Conservation (phyloP, 2,113 vertebrate species). For the Toxostoma redivivum region DNA sequence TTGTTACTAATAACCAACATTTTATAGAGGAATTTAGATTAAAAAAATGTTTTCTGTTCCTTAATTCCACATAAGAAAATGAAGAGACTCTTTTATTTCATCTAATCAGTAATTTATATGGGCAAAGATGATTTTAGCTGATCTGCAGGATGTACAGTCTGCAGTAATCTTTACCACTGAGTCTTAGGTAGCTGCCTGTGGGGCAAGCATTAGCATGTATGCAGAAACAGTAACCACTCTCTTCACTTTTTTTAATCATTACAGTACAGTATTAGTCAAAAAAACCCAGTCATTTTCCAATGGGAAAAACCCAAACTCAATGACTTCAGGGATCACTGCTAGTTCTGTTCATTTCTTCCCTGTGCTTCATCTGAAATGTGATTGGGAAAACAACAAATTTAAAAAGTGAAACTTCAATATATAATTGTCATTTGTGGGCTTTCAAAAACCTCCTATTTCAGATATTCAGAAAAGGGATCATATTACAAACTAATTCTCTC, state of each 20-base stretch:
- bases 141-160: not conserved
- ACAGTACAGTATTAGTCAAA: not conserved
- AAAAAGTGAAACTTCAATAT: not conserved
- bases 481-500: not conserved
- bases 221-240: not conserved
- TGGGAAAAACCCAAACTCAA: not conserved
- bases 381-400: not conserved
- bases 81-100: not conserved
- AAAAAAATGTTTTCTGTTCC: not conserved
- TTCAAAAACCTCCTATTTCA: not conserved
- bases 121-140: not conserved
- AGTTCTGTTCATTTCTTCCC: not conserved
- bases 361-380: not conserved
- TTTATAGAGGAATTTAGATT: not conserved
- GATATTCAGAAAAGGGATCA: not conserved
- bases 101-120: not conserved
- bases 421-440: not conserved
- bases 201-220: not conserved
- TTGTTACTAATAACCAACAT: not conserved
- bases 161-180: not conserved
- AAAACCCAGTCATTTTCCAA: not conserved
- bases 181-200: not conserved
- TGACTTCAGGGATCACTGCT: not conserved
- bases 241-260: not conserved
- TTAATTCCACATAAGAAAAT: not conserved